Evolutionary conservation across 2,113 vertebrate species (phyloP).

Genomic region (Promerops cafer): DNA sequence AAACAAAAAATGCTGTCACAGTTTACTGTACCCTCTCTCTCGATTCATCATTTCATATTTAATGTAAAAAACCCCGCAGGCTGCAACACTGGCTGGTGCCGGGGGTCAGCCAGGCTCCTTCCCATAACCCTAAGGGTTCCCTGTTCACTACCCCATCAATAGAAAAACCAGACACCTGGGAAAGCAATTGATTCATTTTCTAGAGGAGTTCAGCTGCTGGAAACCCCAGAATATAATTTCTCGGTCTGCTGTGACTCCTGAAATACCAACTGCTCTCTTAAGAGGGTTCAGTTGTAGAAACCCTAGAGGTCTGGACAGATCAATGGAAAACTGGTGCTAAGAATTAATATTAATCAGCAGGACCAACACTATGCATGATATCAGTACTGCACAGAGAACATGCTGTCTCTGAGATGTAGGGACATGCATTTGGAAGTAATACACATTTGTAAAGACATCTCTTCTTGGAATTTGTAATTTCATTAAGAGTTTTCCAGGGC

Average conservation of each 20-base stretch:
- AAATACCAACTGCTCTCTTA: not conserved
- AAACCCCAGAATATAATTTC: not conserved
- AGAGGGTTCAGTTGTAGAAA: not conserved
- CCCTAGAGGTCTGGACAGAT: not conserved
- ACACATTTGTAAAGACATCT: not conserved
- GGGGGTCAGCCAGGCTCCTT: not conserved
- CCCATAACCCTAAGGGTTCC: not conserved
- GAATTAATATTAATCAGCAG: not conserved
- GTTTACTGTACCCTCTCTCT: not conserved
- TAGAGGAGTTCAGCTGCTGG: not conserved
- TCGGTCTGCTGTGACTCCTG: not conserved
- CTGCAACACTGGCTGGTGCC: accelerated
- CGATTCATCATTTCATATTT: no score
- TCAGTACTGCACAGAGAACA: not conserved
- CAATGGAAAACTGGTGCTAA: not conserved
- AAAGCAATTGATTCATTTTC: not conserved
- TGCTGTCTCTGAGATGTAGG: not conserved
- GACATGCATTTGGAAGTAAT: not conserved
- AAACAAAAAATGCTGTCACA: not conserved
- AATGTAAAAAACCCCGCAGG: not conserved
- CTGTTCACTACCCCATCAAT: not conserved
- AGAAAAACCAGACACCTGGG: not conserved
- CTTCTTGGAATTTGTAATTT: not conserved
- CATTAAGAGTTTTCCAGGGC: not conserved
- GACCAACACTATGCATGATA: not conserved